These are phyloP conservation scores for Ceratitis capitata DNA, from an alignment of 1,140 invertebrate species.

Conservation along the genomic window DNA sequence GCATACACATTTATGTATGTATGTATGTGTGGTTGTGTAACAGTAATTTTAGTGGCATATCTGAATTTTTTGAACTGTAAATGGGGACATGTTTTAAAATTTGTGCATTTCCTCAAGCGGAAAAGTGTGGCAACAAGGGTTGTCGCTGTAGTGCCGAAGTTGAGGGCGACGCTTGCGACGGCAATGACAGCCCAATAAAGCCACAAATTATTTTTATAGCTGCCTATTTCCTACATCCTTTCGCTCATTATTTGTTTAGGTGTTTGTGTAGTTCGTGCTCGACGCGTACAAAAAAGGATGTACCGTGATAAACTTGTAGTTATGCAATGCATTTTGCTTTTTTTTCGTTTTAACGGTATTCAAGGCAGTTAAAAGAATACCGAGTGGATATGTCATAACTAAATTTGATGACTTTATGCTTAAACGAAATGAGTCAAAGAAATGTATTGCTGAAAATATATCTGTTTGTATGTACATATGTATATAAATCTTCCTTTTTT, in stretches of 20 bases:
- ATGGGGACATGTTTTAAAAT: neutral
- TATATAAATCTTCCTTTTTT: too few relatives aligned
- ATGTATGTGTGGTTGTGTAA: neutral
- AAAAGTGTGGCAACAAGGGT: constrained; percentile 53
- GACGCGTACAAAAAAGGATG: neutral
- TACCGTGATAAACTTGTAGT: neutral
- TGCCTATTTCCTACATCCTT: constrained; percentile 53
- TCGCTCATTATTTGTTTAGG: neutral
- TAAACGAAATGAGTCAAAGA: neutral
- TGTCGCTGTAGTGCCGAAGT: constrained; percentile 2
- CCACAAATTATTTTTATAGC: constrained; percentile 65
- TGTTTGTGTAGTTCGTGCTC: neutral
- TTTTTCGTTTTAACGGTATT: neutral
- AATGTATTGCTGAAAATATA: neutral
- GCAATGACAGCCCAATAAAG: constrained; percentile 42
- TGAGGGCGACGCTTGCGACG: neutral
- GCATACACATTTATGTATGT: neutral
- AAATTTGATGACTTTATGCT: constrained; percentile 51
- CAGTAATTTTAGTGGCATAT: neutral
- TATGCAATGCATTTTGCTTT: too few relatives aligned
- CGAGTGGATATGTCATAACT: constrained; percentile 48
- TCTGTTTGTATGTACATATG: neutral
- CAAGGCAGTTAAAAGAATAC: constrained; percentile 6
- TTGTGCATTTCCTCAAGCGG: constrained; percentile 51
- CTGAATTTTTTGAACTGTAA: constrained; percentile 19